Evolutionary conservation across 1,140 invertebrate species (phyloP).

Genomic region (Mizuhopecten yessoensis): DNA sequence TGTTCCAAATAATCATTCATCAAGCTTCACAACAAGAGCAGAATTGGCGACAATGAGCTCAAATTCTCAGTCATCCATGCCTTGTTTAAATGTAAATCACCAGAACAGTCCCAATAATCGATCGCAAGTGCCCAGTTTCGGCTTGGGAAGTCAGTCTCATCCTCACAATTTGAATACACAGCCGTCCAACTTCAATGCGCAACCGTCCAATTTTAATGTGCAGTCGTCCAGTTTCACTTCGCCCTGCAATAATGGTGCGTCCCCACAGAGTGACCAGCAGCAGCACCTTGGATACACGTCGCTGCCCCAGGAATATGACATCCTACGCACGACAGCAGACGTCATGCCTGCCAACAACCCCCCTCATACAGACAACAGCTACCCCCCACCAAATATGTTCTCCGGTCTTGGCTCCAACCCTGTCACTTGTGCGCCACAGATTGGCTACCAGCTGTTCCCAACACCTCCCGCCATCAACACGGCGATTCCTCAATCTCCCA

Average conservation of each 20-base stretch:
- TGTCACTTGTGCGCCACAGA: constrained; percentile 55
- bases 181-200: not conserved
- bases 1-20: not conserved
- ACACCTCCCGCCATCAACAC: constrained; percentile 44
- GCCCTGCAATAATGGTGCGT: not conserved
- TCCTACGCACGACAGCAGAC: not conserved
- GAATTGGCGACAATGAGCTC: constrained; percentile 4
- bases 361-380: not conserved
- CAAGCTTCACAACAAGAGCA: not conserved
- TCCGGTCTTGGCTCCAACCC: not conserved
- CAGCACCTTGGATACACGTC: not conserved
- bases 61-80: not conserved
- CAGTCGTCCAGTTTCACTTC: not conserved
- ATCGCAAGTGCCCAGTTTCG: not conserved
- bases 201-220: not conserved
- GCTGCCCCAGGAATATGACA: constrained; percentile 43
- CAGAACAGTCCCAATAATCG: not conserved
- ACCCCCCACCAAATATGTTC: constrained; percentile 41
- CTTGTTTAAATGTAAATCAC: not conserved
- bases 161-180: not conserved
- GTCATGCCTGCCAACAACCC: not conserved
- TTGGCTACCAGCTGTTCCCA: constrained; percentile 60
- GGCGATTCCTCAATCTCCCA: not conserved
- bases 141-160: not conserved
- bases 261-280: not conserved